Percentiles rank a stretch among this genome's conserved stretches.
Conservation (phyloP, 1,140 invertebrate species). For the Pristionchus pacificus region DNA sequence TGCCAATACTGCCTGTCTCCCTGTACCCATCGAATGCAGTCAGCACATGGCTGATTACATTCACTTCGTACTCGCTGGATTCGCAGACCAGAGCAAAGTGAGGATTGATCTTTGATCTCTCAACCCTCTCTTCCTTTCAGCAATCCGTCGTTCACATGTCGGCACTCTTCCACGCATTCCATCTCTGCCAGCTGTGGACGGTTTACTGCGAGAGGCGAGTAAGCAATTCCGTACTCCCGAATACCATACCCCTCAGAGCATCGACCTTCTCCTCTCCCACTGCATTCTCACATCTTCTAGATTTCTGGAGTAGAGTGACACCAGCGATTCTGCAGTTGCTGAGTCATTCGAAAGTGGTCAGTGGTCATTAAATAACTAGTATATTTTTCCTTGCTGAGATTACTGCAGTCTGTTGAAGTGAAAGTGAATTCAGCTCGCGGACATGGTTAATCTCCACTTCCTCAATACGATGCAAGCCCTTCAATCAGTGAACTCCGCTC, state of each 20-base stretch:
- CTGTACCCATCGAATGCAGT: conserved; percentile 88
- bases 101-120: too few relatives aligned
- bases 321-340: conserved; percentile 87
- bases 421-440: conserved; percentile 82
- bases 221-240: conserved; percentile 56
- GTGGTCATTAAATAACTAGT: too few relatives aligned
- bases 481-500: conserved; percentile 86
- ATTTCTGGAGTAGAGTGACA: conserved; percentile 97
- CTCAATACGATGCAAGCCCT: conserved; percentile 88
- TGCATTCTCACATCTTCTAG: conserved; percentile 79
- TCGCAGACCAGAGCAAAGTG: conserved; percentile 87
- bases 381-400: too few relatives aligned
- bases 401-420: too few relatives aligned
- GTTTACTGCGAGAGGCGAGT: conserved; percentile 85
- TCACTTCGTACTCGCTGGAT: conserved; percentile 84
- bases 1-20: conserved; percentile 74
- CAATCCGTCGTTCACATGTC: conserved; percentile 80
- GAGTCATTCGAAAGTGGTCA: conserved; percentile 83
- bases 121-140: conserved; percentile 58
- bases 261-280: conserved; percentile 63
- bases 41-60: conserved; percentile 94
- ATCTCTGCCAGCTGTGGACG: conserved; percentile 84
- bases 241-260: background rate
- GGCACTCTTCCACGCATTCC: conserved; percentile 69
- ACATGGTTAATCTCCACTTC: conserved; percentile 96